A percentile compares a stretch with the other conserved stretches of the same genome.
phyloP scores from a whole-genome alignment of 2,797 vertebrate species.

The Apogon hyalosoma region DNA sequence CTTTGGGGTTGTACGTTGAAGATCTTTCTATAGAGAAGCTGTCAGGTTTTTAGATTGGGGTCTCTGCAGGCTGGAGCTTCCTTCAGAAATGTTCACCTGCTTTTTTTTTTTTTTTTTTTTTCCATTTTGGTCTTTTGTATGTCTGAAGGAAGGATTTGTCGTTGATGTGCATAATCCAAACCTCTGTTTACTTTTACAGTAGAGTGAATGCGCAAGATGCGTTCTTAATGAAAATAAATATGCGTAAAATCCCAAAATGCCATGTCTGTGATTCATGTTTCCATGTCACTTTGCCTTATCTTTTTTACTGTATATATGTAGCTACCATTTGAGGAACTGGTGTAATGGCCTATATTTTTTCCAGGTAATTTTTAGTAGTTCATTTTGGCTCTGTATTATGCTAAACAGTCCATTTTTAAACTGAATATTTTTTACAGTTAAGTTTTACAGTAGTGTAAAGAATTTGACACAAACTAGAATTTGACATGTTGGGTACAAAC shows the following conservation, averaged over 20 bases:
- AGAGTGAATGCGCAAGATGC: conserved; percentile 61
- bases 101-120: conserved; percentile 34
- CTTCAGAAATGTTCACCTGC: conserved; percentile 71
- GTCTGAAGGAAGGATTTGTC: conserved; percentile 63
- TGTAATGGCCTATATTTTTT: too few relatives aligned
- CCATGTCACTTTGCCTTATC: neutral
- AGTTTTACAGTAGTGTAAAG: too few relatives aligned
- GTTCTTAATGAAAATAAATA: conserved; percentile 76
- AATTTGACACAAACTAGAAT: too few relatives aligned
- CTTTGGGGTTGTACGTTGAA: conserved; percentile 32
- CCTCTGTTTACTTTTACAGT: conserved; percentile 62
- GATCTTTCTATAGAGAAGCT: conserved; percentile 48
- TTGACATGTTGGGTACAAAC: too few relatives aligned
- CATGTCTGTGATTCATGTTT: neutral
- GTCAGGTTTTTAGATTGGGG: conserved; percentile 69
- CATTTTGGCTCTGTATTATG: too few relatives aligned
- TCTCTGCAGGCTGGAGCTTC: conserved; percentile 83
- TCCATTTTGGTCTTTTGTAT: conserved; percentile 36
- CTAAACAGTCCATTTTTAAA: too few relatives aligned
- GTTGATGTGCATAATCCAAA: conserved; percentile 62
- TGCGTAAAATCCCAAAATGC: conserved; percentile 32
- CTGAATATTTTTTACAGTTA: too few relatives aligned
- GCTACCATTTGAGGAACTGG: too few relatives aligned
- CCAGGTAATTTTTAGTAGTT: too few relatives aligned
- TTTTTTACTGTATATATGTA: neutral